Evolutionary conservation across 2,797 vertebrate species (phyloP).

Genomic region (Aphelocoma californica): DNA sequence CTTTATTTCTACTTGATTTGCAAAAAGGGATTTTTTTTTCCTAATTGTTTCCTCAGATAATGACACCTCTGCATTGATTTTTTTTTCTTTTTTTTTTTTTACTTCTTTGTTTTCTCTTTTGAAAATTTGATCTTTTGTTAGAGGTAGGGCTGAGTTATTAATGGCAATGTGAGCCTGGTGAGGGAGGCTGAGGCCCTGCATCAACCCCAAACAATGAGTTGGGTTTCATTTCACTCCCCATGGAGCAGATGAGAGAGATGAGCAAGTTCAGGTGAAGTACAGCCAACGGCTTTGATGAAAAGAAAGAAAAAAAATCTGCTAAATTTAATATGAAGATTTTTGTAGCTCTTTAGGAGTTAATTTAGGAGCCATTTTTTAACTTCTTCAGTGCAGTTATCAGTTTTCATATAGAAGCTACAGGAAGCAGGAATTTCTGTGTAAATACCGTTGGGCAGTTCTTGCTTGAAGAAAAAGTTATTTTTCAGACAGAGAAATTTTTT

Average conservation of each 20-base stretch:
- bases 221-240: not conserved
- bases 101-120: not conserved
- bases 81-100: not conserved
- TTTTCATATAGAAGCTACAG: not conserved
- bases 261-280: not conserved
- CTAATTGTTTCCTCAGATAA: not conserved
- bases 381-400: not conserved
- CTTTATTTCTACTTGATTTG: not conserved
- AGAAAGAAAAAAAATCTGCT: not conserved
- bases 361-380: not conserved
- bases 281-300: not conserved
- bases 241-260: not conserved
- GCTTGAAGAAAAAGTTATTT: not conserved
- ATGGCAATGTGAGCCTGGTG: not conserved
- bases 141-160: not conserved
- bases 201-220: not conserved
- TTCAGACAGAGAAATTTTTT: not conserved
- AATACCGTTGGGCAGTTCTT: not conserved
- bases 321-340: not conserved
- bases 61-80: not conserved
- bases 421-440: not conserved
- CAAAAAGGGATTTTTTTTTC: fast-evolving
- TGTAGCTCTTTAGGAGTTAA: not conserved
- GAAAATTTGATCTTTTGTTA: not conserved
- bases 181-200: not conserved